A percentile compares a stretch with the other conserved stretches of the same genome.
phyloP scores from a whole-genome alignment of 2,113 vertebrate species.

The Cyprinodon variegatus region DNA sequence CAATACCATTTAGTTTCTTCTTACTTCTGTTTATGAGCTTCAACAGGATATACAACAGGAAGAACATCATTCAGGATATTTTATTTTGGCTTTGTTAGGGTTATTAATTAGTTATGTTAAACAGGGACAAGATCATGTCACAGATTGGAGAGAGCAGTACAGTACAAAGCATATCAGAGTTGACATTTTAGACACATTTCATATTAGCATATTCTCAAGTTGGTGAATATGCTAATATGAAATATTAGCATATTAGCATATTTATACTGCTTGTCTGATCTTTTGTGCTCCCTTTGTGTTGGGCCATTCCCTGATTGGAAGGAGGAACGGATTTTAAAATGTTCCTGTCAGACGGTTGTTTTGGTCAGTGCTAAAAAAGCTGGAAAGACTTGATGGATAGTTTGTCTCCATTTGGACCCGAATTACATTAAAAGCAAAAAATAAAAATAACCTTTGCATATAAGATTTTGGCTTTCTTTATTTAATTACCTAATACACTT shows the following conservation, averaged over 20 bases:
- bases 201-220: no score
- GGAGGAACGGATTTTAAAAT: background rate
- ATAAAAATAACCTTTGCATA: background rate
- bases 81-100: no score
- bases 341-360: background rate
- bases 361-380: background rate
- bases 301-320: background rate
- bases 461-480: background rate
- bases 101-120: no score
- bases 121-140: no score
- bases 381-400: background rate
- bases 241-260: background rate
- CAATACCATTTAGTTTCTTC: no score
- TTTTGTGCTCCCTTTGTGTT: background rate
- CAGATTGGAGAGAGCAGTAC: no score
- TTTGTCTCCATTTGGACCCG: background rate
- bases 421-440: background rate
- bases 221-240: no score
- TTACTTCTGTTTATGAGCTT: no score
- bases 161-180: no score
- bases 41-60: no score
- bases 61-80: no score
- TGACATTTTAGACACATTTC: background rate
- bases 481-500: background rate
- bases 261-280: background rate